A percentile compares a stretch with the other conserved stretches of the same genome.
Conservation (phyloP, 2,888 invertebrate genomes). For the Lymantria monacha region DNA sequence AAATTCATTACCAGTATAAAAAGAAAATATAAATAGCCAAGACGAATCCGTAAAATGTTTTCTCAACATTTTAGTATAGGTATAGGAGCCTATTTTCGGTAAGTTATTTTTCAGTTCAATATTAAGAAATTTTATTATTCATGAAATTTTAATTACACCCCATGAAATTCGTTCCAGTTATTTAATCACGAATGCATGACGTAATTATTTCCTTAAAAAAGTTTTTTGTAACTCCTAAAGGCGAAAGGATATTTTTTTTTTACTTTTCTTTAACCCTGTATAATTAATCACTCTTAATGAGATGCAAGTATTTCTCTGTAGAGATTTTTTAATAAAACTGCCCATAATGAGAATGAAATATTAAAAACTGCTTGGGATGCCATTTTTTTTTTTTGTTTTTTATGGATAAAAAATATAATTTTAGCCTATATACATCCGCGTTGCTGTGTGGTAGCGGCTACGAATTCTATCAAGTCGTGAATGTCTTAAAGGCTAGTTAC, state of each 20-base stretch:
- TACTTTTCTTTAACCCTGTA: conserved; percentile 7
- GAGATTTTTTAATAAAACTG: conserved; percentile 1
- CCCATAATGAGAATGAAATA: conserved; percentile 2
- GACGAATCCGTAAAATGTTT: too few species aligned
- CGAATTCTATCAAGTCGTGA: too few species aligned
- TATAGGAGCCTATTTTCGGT: conserved; percentile 8
- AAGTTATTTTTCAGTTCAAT: not conserved
- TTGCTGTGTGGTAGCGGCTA: too few species aligned
- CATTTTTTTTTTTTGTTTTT: too few species aligned
- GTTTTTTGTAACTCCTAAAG: conserved; percentile 2
- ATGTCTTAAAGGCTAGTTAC: too few species aligned
- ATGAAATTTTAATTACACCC: conserved; percentile 18
- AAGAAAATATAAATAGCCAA: too few species aligned
- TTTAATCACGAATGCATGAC: conserved; percentile 12
- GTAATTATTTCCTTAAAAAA: conserved; percentile 9
- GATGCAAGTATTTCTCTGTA: conserved; percentile 21
- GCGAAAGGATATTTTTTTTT: conserved; percentile 10
- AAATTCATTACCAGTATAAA: too few species aligned
- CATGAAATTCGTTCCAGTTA: conserved; percentile 13
- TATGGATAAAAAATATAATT: too few species aligned
- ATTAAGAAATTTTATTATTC: conserved; percentile 3
- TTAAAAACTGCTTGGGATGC: not conserved
- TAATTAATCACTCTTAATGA: conserved; percentile 23
- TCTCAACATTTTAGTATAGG: too few species aligned
- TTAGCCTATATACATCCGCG: too few species aligned